phyloP scores from a whole-genome alignment of 2,797 vertebrate species.

The Telmatherina bonti region DNA sequence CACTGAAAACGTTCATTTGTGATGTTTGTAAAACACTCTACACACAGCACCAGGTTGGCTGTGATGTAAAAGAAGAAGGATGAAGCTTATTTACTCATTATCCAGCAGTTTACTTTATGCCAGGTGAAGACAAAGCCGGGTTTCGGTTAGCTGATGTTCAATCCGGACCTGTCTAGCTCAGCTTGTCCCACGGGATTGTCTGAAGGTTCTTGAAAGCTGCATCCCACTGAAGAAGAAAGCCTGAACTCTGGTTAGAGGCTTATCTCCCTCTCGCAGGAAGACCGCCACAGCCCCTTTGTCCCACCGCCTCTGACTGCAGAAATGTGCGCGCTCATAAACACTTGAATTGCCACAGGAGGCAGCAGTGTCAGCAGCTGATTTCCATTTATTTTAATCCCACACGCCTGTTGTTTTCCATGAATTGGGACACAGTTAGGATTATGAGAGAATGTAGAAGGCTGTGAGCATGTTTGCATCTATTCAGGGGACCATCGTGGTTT shows the following conservation, averaged over 20 bases:
- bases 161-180: constrained; percentile 34
- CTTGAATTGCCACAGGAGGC: constrained; percentile 45
- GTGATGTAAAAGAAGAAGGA: constrained; percentile 22
- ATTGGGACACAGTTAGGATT: constrained; percentile 40
- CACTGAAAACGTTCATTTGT: constrained; percentile 20
- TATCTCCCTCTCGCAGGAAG: constrained; percentile 73
- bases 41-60: constrained; percentile 13
- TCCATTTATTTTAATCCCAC: constrained; percentile 65
- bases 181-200: constrained; percentile 35
- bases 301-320: constrained; percentile 30
- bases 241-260: constrained; percentile 61
- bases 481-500: constrained; percentile 35
- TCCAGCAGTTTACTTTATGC: constrained; percentile 47
- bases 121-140: constrained; percentile 39
- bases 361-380: constrained; percentile 61
- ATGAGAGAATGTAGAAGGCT: constrained; percentile 14
- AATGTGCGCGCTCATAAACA: constrained; percentile 26
- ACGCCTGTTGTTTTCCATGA: constrained; percentile 30
- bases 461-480: constrained; percentile 28
- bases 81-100: constrained; percentile 43
- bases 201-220: constrained; percentile 59
- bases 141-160: constrained; percentile 46
- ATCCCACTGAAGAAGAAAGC: constrained; percentile 57
- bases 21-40: constrained; percentile 20
- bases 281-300: constrained; percentile 46